These are phyloP conservation scores for Dendropsophus ebraccatus DNA, from an alignment of 2,113 vertebrate species.

Conservation along the genomic window DNA sequence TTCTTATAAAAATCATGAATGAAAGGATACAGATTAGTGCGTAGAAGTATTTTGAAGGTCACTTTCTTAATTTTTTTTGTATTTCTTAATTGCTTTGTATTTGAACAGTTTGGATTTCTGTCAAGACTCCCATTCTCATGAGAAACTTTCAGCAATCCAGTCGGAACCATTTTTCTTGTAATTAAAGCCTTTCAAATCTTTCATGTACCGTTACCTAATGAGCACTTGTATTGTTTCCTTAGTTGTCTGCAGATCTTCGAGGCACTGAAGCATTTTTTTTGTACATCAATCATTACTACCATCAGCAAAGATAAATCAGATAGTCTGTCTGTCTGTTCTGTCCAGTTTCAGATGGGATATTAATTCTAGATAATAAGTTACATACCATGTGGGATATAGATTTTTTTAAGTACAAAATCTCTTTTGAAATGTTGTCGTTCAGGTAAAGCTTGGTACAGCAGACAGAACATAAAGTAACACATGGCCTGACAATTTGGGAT, in stretches of 20 bases:
- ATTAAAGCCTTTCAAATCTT: neutral
- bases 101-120: too few relatives aligned
- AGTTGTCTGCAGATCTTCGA: neutral
- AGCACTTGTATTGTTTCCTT: neutral
- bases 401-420: neutral
- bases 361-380: neutral
- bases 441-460: neutral
- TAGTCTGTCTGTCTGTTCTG: neutral
- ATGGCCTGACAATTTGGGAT: neutral
- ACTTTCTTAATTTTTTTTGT: too few relatives aligned
- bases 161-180: neutral
- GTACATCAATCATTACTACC: neutral
- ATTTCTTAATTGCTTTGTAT: too few relatives aligned
- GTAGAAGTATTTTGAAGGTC: too few relatives aligned
- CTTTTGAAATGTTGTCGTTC: neutral
- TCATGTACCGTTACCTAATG: neutral
- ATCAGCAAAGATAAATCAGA: neutral
- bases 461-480: neutral
- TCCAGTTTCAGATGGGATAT: neutral
- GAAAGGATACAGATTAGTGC: too few relatives aligned
- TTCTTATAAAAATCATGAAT: too few relatives aligned
- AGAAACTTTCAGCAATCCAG: neutral
- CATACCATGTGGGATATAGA: neutral
- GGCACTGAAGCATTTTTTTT: neutral
- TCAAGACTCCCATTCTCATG: neutral